A percentile compares a stretch with the other conserved stretches of the same genome.
phyloP scores from a whole-genome alignment of 2,113 vertebrate species.

The Malurus cyaneus region DNA sequence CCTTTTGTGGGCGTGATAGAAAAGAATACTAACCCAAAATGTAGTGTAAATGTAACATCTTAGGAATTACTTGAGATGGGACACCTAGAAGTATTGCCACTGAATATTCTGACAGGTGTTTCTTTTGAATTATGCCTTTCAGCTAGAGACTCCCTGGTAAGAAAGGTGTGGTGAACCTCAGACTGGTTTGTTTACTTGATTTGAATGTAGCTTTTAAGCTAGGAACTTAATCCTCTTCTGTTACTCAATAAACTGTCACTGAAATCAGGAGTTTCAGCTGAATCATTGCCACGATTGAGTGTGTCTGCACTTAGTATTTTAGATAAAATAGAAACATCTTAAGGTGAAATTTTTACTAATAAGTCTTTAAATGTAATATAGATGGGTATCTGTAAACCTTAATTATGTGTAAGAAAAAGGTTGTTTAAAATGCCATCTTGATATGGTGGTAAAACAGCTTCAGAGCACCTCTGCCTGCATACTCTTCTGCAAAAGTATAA shows the following conservation, averaged over 20 bases:
- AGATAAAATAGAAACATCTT: neutral
- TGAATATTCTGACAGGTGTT: neutral
- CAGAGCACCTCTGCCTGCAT: neutral
- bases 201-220: neutral
- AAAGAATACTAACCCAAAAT: neutral
- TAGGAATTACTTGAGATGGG: neutral
- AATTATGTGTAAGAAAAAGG: neutral
- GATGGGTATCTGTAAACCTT: neutral
- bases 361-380: neutral
- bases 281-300: neutral
- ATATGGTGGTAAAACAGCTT: neutral
- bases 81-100: neutral
- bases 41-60: neutral
- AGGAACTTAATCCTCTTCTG: neutral
- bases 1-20: neutral
- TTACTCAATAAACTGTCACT: neutral
- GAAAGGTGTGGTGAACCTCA: neutral
- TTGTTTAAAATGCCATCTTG: neutral
- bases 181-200: neutral
- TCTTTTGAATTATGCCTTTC: neutral
- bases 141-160: neutral
- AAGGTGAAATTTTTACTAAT: neutral
- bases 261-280: neutral
- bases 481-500: neutral
- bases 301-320: neutral